Conservation (phyloP, 2,797 vertebrate genomes). For the Enteromius argenteus region DNA sequence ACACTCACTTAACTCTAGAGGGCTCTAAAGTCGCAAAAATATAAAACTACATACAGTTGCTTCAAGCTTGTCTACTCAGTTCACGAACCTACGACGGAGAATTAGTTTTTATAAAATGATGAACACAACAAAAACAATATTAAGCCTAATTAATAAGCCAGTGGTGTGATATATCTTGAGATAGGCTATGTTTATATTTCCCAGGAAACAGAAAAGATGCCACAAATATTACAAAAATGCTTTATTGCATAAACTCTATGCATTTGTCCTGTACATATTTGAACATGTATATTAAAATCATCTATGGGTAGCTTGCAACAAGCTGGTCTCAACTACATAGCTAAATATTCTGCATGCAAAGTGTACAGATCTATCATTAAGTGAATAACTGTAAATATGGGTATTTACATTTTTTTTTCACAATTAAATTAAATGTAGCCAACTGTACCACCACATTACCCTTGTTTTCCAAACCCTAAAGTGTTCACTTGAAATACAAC, state of each 20-base stretch:
- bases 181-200: neutral
- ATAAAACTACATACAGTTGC: neutral
- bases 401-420: conserved; percentile 69
- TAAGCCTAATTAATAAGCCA: neutral
- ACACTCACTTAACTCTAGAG: neutral
- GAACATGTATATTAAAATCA: conserved; percentile 86
- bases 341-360: conserved; percentile 86
- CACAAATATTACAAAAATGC: conserved; percentile 70
- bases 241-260: conserved; percentile 95
- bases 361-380: conserved; percentile 53
- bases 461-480: neutral
- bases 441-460: conserved; percentile 66
- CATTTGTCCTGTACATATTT: conserved; percentile 89
- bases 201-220: neutral
- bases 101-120: neutral
- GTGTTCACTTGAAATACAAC: conserved; percentile 8
- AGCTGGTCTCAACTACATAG: conserved; percentile 67
- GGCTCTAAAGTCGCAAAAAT: neutral
- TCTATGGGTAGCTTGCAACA: conserved; percentile 68
- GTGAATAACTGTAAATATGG: conserved; percentile 60
- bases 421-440: conserved; percentile 56
- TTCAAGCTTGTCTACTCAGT: neutral
- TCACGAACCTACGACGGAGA: neutral
- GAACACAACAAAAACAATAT: neutral
- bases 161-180: neutral